Evolutionary conservation across 2,113 vertebrate genomes (phyloP).

Genomic region (Erythrocebus patas): DNA sequence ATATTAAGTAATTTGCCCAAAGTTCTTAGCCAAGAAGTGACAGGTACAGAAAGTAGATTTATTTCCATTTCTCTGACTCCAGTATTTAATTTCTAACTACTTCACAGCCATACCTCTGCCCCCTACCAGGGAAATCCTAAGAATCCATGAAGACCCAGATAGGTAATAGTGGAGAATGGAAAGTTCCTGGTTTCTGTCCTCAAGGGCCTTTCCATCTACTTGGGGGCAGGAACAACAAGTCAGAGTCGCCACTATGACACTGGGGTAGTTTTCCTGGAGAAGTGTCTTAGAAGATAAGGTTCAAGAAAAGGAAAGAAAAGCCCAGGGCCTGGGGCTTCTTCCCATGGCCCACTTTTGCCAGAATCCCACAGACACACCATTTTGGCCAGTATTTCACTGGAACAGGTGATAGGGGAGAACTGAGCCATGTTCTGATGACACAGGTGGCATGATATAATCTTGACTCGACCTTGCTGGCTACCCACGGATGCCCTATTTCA

Average conservation of each 20-base stretch:
- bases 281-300: neutral
- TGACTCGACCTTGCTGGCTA: constrained; percentile 74
- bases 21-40: neutral
- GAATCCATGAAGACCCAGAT: neutral
- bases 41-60: neutral
- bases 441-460: constrained; percentile 66
- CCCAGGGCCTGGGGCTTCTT: neutral
- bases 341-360: neutral
- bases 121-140: neutral
- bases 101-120: neutral
- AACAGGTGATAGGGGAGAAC: neutral
- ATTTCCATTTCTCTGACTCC: neutral
- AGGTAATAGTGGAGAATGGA: neutral
- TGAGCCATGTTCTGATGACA: constrained; percentile 26
- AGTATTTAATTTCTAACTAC: neutral
- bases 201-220: neutral
- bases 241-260: neutral
- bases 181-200: neutral
- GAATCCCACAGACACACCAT: neutral
- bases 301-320: neutral
- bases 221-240: neutral
- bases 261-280: neutral
- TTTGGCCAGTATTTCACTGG: neutral
- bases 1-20: neutral
- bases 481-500: constrained; percentile 50